These are phyloP conservation scores for Pseudochaenichthys georgianus DNA, from an alignment of 2,797 vertebrate species.

Conservation along the genomic window DNA sequence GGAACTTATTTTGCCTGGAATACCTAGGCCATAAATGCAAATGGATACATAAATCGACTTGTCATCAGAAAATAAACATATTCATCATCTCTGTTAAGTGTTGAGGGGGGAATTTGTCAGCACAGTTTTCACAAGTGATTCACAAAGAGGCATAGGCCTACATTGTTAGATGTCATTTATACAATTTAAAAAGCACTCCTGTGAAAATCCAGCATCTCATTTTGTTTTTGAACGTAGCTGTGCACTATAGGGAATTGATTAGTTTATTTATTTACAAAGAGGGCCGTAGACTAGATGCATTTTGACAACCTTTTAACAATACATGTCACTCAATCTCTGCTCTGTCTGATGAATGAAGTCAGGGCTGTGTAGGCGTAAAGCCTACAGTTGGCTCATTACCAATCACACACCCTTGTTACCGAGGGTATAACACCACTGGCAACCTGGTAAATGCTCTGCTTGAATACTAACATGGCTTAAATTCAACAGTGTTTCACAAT, in stretches of 20 bases:
- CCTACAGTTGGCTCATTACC: conserved; percentile 65
- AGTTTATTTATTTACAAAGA: conserved; percentile 57
- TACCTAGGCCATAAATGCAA: conserved; percentile 53
- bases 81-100: conserved; percentile 55
- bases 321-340: conserved; percentile 51
- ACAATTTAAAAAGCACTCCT: conserved; percentile 39
- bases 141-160: conserved; percentile 37
- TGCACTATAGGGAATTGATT: conserved; percentile 8
- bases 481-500: no score
- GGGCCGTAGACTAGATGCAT: conserved; percentile 27
- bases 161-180: conserved; percentile 49
- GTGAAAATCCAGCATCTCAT: conserved; percentile 42
- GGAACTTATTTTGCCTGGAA: conserved; percentile 45
- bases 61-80: conserved; percentile 65
- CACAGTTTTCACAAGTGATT: conserved; percentile 15
- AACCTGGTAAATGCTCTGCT: not conserved
- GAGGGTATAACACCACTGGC: conserved; percentile 2
- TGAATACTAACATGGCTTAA: no score
- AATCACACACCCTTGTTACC: conserved; percentile 53
- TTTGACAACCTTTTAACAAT: conserved; percentile 39
- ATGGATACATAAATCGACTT: conserved; percentile 70
- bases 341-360: conserved; percentile 64
- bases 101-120: conserved; percentile 38
- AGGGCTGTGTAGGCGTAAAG: conserved; percentile 19
- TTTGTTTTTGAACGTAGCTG: conserved; percentile 34